Evolutionary conservation across 1,140 invertebrate species (phyloP), one percentile per base, ranked within the genome.

Genomic region (Megalopta genalis): DNA sequence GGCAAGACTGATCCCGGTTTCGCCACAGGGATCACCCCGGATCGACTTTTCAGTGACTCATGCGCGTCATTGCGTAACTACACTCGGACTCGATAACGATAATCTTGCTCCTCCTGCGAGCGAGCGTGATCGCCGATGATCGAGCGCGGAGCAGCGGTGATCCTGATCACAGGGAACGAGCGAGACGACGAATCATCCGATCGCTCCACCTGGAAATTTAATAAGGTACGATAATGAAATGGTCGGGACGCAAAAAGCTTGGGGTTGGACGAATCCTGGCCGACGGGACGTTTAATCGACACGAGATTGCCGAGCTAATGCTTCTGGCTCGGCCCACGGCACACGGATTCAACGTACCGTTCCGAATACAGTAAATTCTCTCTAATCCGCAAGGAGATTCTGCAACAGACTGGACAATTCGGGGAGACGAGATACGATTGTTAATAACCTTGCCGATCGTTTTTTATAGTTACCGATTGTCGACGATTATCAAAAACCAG

Each of bases 11-110:
- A 85, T 85, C 79, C 83, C 79, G 79, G 79, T 82, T 85, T 85
- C 74, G 84, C 83, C 83, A 85, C 81, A 81, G 84, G 84, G 83
- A 76, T 76, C 72, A 67, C 72, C 71, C 63, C 49, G 78, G 62
- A 75, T 77, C 79, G 73, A 81, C 64, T 74, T 86, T 76, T 82
- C 69, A 83, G 72, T 86, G 81, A 86, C 84, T 86, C 85, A 86
- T 63, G 71, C 75, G 46, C 84, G 71, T 81, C 67, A 72, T 85
- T 82, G 84, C 83, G 83, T 84, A 84, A 85, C 82, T 25, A 67
- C n/a, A n/a, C 66, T 68, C 21, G 46, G 54, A 64, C 71, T 76
- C 83, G 83, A 85, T 85, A 85, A 84, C 84, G 84, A 84, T 85
- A 77, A 85, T 85, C 84, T 77, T 81, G 16, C 68, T 52, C 27